phyloP scores from a whole-genome alignment of 1,140 invertebrate genomes.

The Uloborus diversus region DNA sequence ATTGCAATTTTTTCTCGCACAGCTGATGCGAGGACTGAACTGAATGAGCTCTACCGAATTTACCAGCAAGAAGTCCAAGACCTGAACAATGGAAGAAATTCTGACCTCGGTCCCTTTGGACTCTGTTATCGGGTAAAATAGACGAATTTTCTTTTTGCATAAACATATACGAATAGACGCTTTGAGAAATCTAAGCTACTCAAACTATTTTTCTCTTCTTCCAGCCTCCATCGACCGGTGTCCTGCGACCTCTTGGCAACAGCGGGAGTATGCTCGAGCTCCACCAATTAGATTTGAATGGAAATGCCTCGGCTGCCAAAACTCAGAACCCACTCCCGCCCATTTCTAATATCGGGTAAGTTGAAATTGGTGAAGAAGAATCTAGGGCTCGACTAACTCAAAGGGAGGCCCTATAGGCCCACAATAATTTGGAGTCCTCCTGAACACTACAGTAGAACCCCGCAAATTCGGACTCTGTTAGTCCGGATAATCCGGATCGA shows the following conservation, averaged over 20 bases:
- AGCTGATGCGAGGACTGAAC: constrained; percentile 73
- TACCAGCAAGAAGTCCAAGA: constrained; percentile 75
- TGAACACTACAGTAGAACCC: too few relatives aligned
- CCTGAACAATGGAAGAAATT: constrained; percentile 49
- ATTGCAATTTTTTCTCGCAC: too few relatives aligned
- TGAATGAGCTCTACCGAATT: constrained; percentile 83
- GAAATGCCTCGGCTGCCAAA: not conserved
- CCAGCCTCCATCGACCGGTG: constrained; percentile 27
- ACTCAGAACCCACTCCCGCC: constrained; percentile 20
- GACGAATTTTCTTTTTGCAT: not conserved
- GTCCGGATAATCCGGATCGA: too few relatives aligned
- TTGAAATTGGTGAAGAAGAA: too few relatives aligned
- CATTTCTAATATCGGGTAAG: not conserved
- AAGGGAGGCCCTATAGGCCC: too few relatives aligned
- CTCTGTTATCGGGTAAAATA: too few relatives aligned
- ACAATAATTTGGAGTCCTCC: too few relatives aligned
- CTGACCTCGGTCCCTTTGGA: constrained; percentile 38
- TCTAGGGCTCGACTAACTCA: too few relatives aligned
- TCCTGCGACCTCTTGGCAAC: constrained; percentile 49
- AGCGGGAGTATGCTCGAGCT: constrained; percentile 58
- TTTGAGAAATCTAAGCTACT: not conserved
- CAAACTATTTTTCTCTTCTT: not conserved
- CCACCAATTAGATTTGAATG: constrained; percentile 38
- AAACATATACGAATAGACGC: not conserved
- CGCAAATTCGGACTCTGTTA: too few relatives aligned